These are phyloP conservation scores for Lasioglossum leucozonium DNA, from an alignment of 2,888 invertebrate genomes.

Conservation along the genomic window DNA sequence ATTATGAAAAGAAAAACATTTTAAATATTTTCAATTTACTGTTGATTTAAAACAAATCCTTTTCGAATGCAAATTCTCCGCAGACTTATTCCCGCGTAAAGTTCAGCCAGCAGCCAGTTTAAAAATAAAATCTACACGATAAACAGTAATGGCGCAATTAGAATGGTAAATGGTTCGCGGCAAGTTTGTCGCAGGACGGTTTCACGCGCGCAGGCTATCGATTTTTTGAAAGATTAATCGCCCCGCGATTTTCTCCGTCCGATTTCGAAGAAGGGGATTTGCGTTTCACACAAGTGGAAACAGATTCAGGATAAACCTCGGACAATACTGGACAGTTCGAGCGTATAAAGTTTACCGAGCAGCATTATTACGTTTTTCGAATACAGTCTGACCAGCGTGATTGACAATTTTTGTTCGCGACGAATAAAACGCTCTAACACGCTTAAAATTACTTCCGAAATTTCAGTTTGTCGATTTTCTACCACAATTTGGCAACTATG, in stretches of 20 bases:
- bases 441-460: background rate
- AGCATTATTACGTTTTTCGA: background rate
- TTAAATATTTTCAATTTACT: background rate
- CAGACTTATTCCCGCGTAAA: background rate
- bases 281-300: slow-evolving; percentile 23
- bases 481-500: background rate
- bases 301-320: slow-evolving; percentile 23
- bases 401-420: background rate
- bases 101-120: background rate
- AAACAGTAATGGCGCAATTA: slow-evolving; percentile 23
- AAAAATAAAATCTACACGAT: slow-evolving; percentile 18
- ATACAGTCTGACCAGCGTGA: background rate
- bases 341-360: background rate
- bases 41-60: background rate
- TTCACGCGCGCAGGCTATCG: slow-evolving; percentile 16
- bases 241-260: slow-evolving; percentile 15
- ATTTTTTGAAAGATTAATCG: slow-evolving; percentile 34
- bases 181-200: slow-evolving; percentile 9
- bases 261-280: slow-evolving; percentile 12
- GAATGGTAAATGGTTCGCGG: slow-evolving; percentile 13
- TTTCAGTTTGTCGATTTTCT: background rate
- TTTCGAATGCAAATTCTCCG: background rate
- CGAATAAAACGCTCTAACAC: background rate
- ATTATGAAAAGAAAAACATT: too few species aligned
- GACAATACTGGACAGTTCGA: background rate